A percentile compares a stretch with the other conserved stretches of the same genome.
Conservation (phyloP, 2,113 vertebrate species). For the Talpa occidentalis region DNA sequence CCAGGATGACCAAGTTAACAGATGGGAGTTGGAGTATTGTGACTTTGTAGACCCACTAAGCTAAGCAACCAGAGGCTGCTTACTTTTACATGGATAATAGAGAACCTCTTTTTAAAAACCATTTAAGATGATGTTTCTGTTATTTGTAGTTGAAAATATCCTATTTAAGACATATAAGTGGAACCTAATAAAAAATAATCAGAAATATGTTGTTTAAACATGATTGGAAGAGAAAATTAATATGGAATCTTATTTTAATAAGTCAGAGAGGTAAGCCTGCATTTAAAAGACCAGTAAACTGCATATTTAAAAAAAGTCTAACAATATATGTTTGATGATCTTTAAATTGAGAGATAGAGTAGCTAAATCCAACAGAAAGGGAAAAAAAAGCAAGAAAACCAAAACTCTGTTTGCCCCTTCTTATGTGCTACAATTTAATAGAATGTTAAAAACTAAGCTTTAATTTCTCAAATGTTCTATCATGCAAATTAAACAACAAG, state of each 20-base stretch:
- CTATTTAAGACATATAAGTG: neutral
- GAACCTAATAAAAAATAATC: neutral
- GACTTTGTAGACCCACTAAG: neutral
- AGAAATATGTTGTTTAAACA: neutral
- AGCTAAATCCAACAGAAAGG: neutral
- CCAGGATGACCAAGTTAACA: neutral
- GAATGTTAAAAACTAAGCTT: neutral
- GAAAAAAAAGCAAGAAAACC: neutral
- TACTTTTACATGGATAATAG: neutral
- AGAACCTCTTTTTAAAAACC: neutral
- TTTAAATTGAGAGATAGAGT: neutral
- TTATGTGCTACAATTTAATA: neutral
- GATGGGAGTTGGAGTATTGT: neutral
- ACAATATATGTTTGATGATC: neutral
- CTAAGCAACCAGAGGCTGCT: neutral
- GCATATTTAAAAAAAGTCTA: neutral
- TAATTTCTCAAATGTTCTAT: neutral
- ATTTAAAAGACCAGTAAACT: neutral
- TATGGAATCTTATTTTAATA: neutral
- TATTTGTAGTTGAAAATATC: neutral
- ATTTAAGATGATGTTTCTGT: neutral
- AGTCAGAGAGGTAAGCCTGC: neutral
- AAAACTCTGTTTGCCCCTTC: neutral
- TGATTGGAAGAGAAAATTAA: neutral
- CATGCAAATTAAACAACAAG: neutral